Percentiles rank a stretch among this genome's conserved stretches.
These are phyloP conservation scores for Chironomus tentans DNA, from an alignment of 2,888 invertebrate species.

Conservation along the genomic window DNA sequence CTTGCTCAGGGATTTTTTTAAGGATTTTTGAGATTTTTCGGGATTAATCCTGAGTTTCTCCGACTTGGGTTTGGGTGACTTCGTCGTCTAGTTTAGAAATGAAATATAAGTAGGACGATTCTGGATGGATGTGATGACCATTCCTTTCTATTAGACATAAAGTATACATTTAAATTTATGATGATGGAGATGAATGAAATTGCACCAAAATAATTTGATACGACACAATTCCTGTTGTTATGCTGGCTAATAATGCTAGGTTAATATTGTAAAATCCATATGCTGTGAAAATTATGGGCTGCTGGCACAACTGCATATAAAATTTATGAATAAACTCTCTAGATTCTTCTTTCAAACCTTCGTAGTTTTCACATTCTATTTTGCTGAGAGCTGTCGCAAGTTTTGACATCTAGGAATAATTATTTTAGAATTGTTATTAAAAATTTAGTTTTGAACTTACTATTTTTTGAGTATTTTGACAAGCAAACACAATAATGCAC, in stretches of 20 bases:
- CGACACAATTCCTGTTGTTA: slow-evolving; percentile 1
- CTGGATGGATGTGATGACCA: no score
- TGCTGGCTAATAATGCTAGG: neutral
- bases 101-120: no score
- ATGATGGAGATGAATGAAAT: neutral
- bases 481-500: neutral
- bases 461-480: neutral
- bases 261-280: slow-evolving; percentile 9
- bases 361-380: neutral
- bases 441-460: neutral
- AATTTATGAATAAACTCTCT: neutral
- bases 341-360: neutral
- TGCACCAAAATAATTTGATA: slow-evolving; percentile 17
- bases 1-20: no score
- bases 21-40: no score
- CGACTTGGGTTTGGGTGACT: no score
- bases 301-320: neutral
- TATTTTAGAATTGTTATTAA: neutral
- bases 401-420: neutral
- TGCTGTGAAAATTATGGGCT: slow-evolving; percentile 9
- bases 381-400: neutral
- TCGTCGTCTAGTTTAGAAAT: no score
- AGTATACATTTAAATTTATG: no score
- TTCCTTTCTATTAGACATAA: no score
- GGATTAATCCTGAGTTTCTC: no score